Base-by-base conservation (phyloP, 1,140 invertebrate species). In the Macrosteles quadrilineatus region DNA sequence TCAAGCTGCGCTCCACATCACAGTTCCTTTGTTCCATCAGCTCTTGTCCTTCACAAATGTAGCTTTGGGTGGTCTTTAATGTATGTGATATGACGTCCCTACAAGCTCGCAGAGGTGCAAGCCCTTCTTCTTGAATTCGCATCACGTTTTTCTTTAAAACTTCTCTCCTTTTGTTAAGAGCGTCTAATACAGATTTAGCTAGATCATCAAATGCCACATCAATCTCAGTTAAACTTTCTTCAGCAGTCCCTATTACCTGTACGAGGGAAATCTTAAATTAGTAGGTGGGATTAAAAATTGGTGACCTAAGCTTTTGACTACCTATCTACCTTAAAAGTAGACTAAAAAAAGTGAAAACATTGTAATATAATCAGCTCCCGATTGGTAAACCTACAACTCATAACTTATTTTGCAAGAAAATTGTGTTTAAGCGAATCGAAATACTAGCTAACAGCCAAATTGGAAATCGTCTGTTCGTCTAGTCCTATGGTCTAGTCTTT, bases 1-100 rank as follows among this genome's bases (percentile, higher is more conserved):
- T 32, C 14, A 68, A 1, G 19, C 29, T 19, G 17, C 50, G 31
- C 9, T 68, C 63, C n/a, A 32, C 1, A 43, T 53, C 53, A 1
- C 47, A 19, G 45, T 50, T 64, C 12, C 31, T 29, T 30, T 25
- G 23, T 40, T 67, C 32, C 17, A 73, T 31, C 21, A 73, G 45
- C 29, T 53, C 53, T n/a, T 53, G 67, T 4, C 72, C 72, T 57
- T 73, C 71, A 17, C 40, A 45, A 63, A 74, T 71, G 65, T 72
- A 74, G 9, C 45, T 25, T 27, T 67, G 21, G 11, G 72, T 73
- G n/a, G 36, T 25, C 27, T 69, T 55, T 17, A 74, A 25, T 27
- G 71, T 74, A 19, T 57, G 45, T 45, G 1, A 21, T n/a, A 74
- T 72, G 0, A 73, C 11, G 2, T 73, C 67, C n/a, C 59, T 67